Conservation (phyloP, 2,797 vertebrate species). For the Fistularia tabacaria region DNA sequence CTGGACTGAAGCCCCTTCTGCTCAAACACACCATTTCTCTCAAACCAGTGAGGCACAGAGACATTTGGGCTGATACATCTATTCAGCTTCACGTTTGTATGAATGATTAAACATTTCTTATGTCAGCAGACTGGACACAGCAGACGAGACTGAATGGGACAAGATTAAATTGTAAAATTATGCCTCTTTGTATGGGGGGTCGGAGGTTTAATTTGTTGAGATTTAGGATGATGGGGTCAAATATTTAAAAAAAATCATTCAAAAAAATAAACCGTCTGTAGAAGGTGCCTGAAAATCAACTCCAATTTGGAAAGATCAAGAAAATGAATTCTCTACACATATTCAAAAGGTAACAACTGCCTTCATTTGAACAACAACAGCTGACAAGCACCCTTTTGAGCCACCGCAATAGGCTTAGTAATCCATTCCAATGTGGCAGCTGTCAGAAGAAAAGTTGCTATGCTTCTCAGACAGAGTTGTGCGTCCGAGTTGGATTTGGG, state of each 20-base stretch:
- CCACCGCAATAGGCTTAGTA: conserved; percentile 70
- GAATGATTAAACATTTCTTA: conserved; percentile 51
- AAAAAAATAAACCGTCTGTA: neutral
- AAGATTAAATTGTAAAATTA: conserved; percentile 15
- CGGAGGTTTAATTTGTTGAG: no score
- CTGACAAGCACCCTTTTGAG: conserved; percentile 66
- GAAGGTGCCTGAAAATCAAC: neutral
- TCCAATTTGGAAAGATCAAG: conserved; percentile 45
- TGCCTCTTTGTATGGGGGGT: neutral
- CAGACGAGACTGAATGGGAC: conserved; percentile 18
- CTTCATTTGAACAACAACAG: conserved; percentile 66
- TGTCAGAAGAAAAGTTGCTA: conserved; percentile 78
- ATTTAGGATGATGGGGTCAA: no score
- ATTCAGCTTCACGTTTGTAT: conserved; percentile 64
- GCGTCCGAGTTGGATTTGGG: conserved; percentile 69
- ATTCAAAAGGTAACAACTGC: conserved; percentile 66
- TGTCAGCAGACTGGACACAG: conserved; percentile 25
- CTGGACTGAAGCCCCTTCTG: conserved; percentile 75
- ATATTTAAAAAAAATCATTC: neutral
- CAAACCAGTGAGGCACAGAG: conserved; percentile 67
- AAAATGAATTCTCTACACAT: conserved; percentile 48
- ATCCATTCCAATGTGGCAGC: conserved; percentile 79
- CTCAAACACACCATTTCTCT: conserved; percentile 70
- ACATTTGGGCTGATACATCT: conserved; percentile 69
- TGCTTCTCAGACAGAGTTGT: conserved; percentile 65